Evolutionary conservation across 2,797 vertebrate species (phyloP).

Genomic region (Brachymystax lenok): DNA sequence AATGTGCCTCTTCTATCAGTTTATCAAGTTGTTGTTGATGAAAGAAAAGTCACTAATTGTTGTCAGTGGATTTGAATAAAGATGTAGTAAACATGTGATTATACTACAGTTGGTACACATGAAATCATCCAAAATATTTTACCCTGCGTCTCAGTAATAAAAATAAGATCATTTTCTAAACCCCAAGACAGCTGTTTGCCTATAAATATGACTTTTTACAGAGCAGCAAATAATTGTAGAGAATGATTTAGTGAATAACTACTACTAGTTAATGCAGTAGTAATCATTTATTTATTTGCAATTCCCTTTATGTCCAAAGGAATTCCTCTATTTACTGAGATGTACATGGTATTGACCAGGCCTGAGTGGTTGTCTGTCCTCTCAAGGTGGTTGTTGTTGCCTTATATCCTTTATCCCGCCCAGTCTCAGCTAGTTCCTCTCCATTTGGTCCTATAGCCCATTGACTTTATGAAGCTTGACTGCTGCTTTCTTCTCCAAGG

Average conservation of each 20-base stretch:
- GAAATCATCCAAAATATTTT: not conserved
- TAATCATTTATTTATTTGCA: too few relatives aligned
- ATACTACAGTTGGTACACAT: slow-evolving; percentile 8
- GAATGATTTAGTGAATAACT: not conserved
- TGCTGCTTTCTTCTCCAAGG: slow-evolving; percentile 60
- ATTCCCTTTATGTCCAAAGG: not conserved
- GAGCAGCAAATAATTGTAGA: not conserved
- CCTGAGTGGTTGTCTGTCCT: slow-evolving; percentile 1
- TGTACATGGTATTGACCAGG: not conserved
- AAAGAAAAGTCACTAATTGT: not conserved
- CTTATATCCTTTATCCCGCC: slow-evolving; percentile 44
- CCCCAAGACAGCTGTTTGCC: not conserved
- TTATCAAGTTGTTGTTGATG: not conserved
- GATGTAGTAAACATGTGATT: not conserved
- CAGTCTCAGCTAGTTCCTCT: slow-evolving; percentile 73
- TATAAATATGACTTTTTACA: not conserved
- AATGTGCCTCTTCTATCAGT: slow-evolving; percentile 21
- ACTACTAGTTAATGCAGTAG: not conserved
- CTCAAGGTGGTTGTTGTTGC: slow-evolving; percentile 3
- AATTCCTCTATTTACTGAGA: not conserved
- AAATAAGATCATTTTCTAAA: not conserved
- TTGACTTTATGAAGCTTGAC: slow-evolving; percentile 72
- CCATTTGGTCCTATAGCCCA: slow-evolving; percentile 72
- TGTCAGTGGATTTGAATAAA: slow-evolving; percentile 7
- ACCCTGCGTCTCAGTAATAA: not conserved